Evolutionary conservation across 1,140 invertebrate species (phyloP), one percentile per base, ranked within the genome.

Genomic region (Apis florea): DNA sequence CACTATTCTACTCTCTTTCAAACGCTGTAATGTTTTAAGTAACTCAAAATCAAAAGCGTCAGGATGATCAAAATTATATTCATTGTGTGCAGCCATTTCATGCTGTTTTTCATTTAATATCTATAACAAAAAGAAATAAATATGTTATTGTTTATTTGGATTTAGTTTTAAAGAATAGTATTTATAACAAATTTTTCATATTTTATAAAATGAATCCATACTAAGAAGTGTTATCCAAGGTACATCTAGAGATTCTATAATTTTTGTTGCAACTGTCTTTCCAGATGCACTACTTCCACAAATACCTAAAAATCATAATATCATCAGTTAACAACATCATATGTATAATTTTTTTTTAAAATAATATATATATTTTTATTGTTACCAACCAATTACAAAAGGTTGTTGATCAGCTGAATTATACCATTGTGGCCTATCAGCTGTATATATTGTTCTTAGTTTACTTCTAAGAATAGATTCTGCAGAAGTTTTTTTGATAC

Each of bases 161-260:
- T 51, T 66, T 0, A 19, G 67, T 13, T n/a, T 47, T 40, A 21
- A 21, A 17, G 26, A 40, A 21, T 21, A 21, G 10, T 17, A 64
- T 11, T 64, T 40, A 40, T 40, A 47, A 58, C n/a, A 21, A 47
- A 0, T 66, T 67, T 56, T 21, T 19, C 51, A 24, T 56, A 98
- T 98, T 95, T 99, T 99, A 92, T 99, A 99, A 94, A 99, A 99
- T 9, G 98, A 99, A 92, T 99, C 99, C 98, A 99, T 99, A 90
- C 98, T 99, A 59, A 99, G 95, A 6, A 99, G 95, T 47, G 98
- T 99, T 51, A 99, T 99, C 99, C 99, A 99, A 54, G 98, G 98
- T 83, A 99, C 98, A 94, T 99, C 97, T 11, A 99, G 94, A 88
- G 96, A 97, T 95, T 99, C 98, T 82, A 99, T 99, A 68, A 99